These are phyloP conservation scores for Drosophila leontia DNA, from an alignment of 1,140 invertebrate genomes.

Conservation along the genomic window DNA sequence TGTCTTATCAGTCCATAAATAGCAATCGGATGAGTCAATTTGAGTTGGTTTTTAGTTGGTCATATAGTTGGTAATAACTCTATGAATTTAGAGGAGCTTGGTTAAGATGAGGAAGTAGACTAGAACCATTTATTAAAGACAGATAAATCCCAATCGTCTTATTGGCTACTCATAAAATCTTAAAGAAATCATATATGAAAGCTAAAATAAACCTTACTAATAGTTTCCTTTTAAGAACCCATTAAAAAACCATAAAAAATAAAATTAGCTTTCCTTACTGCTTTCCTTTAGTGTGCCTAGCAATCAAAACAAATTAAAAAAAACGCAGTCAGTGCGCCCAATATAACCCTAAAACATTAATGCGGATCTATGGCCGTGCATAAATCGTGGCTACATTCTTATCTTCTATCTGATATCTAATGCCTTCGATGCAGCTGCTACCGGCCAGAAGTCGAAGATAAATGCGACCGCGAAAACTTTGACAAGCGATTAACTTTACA, in stretches of 20 bases:
- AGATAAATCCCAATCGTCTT: background rate
- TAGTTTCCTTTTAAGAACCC: background rate
- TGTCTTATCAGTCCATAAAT: constrained; percentile 48
- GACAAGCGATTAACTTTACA: constrained; percentile 83
- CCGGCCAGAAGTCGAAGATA: constrained; percentile 53
- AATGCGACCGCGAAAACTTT: constrained; percentile 78
- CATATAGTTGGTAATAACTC: background rate
- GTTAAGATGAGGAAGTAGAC: too few species aligned
- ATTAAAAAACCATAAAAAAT: background rate
- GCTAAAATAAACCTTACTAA: background rate
- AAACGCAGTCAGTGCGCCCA: background rate
- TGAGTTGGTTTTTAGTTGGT: background rate
- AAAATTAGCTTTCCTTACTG: background rate
- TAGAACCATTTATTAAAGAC: background rate
- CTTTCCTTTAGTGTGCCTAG: background rate
- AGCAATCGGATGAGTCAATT: constrained; percentile 34
- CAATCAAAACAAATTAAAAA: constrained; percentile 24
- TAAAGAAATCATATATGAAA: background rate
- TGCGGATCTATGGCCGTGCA: background rate
- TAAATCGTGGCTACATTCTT: constrained; percentile 40
- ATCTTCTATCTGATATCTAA: constrained; percentile 43
- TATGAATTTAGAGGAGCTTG: background rate
- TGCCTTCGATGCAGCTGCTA: constrained; percentile 48
- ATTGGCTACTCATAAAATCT: background rate
- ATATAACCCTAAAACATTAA: constrained; percentile 20